These are phyloP conservation scores for Emmelina monodactyla DNA, from an alignment of 2,888 invertebrate species.

Conservation along the genomic window DNA sequence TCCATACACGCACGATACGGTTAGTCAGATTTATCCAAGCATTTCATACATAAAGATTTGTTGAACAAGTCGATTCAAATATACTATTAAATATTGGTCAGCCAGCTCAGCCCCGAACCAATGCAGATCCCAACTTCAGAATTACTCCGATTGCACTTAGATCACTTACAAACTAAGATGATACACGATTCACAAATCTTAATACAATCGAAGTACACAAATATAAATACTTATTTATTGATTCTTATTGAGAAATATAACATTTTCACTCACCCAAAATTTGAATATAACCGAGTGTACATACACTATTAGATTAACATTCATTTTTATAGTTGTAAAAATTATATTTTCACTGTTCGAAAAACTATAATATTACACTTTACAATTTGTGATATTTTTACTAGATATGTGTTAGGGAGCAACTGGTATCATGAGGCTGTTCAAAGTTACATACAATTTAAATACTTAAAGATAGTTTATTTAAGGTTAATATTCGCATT, in stretches of 20 bases:
- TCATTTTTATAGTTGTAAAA: no score
- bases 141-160: not conserved
- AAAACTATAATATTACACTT: no score
- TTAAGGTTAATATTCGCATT: no score
- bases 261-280: no score
- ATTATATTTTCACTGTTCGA: no score
- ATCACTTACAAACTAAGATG: not conserved
- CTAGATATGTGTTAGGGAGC: no score
- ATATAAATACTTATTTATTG: constrained; percentile 1
- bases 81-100: not conserved
- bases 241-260: not conserved
- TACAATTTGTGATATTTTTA: no score
- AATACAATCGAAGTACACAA: not conserved
- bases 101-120: not conserved
- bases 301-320: no score
- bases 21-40: not conserved
- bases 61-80: not conserved
- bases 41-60: not conserved
- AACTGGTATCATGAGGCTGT: no score
- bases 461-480: no score
- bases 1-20: not conserved
- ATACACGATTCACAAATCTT: not conserved
- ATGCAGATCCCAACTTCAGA: not conserved
- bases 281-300: no score
- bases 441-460: no score